These are phyloP conservation scores for Chromoteleia sp. DNA, from an alignment of 2,888 invertebrate species.

Conservation along the genomic window DNA sequence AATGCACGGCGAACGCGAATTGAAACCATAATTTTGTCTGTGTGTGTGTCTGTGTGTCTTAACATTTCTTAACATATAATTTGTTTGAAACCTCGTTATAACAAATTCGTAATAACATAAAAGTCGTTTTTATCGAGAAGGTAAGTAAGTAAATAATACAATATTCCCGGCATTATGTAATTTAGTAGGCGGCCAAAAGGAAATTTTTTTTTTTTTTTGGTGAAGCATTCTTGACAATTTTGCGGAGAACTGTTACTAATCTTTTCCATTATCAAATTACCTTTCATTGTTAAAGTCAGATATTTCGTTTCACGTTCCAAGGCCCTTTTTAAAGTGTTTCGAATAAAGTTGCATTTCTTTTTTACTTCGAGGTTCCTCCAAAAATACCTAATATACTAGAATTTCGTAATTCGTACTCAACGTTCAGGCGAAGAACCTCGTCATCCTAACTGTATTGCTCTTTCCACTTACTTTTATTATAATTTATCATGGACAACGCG, in stretches of 20 bases:
- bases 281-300: conserved; percentile 68
- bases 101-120: conserved; percentile 6
- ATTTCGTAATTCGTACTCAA: conserved; percentile 12
- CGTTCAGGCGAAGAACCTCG: background rate
- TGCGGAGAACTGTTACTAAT: conserved; percentile 63
- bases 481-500: conserved; percentile 11
- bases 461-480: conserved; percentile 32
- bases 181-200: conserved; percentile 74
- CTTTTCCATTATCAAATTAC: conserved; percentile 78
- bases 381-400: conserved; percentile 31
- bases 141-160: conserved; percentile 22
- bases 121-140: conserved; percentile 3
- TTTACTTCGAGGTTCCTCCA: conserved; percentile 11
- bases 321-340: conserved; percentile 73
- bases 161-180: conserved; percentile 67
- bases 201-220: conserved; percentile 59
- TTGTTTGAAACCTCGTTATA: too few relatives aligned
- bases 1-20: too few relatives aligned
- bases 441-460: conserved; percentile 14
- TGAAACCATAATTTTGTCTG: too few relatives aligned
- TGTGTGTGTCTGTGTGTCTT: too few relatives aligned
- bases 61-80: too few relatives aligned
- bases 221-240: conserved; percentile 46
- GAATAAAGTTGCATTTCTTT: conserved; percentile 74
- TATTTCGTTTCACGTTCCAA: conserved; percentile 21